These are phyloP conservation scores for Mantis religiosa DNA, from an alignment of 2,888 invertebrate genomes.

Conservation along the genomic window DNA sequence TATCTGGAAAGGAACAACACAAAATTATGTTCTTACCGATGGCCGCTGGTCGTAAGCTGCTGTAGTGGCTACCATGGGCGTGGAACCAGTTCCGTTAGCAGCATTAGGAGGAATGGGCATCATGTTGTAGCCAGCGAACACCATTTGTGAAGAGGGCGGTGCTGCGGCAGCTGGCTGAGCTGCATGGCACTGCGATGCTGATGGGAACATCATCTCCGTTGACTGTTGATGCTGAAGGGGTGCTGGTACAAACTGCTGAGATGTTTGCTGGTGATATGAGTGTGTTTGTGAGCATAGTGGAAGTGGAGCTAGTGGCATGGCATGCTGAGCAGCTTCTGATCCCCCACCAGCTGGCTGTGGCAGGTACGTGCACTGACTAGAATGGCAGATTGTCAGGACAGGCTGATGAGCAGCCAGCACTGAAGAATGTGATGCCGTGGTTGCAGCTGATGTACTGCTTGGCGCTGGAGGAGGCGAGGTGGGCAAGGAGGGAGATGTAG, in stretches of 20 bases:
- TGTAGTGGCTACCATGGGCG: not conserved
- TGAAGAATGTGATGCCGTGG: not conserved
- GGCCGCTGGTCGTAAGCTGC: constrained; percentile 17
- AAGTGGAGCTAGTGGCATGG: not conserved
- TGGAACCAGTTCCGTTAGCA: not conserved
- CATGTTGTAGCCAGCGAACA: constrained; percentile 8
- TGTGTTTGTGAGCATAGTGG: not conserved
- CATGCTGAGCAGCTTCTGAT: not conserved
- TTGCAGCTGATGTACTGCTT: not conserved
- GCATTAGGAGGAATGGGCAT: not conserved
- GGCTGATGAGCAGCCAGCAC: not conserved
- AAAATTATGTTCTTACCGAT: not conserved
- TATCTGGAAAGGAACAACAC: too few relatives aligned
- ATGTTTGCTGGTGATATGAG: not conserved
- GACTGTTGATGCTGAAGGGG: not conserved
- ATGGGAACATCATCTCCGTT: not conserved
- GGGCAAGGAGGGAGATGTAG: constrained; percentile 25
- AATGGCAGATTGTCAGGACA: constrained; percentile 12
- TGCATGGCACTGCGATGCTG: not conserved
- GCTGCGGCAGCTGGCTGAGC: not conserved
- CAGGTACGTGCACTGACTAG: constrained; percentile 13
- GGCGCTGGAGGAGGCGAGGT: constrained; percentile 12
- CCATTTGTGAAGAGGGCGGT: not conserved
- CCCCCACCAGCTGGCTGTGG: not conserved
- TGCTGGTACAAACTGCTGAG: not conserved